A percentile compares a stretch with the other conserved stretches of the same genome.
phyloP scores from a whole-genome alignment of 2,797 vertebrate genomes.

The Florisuga fusca region DNA sequence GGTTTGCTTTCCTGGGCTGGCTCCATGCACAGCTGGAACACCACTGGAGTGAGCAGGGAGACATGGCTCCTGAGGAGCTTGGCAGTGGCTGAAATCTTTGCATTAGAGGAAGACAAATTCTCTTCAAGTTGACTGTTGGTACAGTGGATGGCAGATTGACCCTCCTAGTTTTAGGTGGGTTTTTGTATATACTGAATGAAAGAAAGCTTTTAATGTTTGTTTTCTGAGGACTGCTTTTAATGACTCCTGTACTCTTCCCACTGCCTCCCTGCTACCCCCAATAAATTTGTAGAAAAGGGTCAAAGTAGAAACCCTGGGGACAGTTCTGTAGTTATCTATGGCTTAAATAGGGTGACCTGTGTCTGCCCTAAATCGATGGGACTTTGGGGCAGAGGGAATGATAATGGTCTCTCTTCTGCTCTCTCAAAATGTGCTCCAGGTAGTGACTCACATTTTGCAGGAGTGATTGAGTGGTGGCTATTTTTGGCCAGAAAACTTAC shows the following conservation, averaged over 20 bases:
- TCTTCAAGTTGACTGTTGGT: neutral
- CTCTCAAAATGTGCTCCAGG: neutral
- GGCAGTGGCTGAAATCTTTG: neutral
- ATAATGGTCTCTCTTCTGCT: neutral
- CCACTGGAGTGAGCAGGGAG: neutral
- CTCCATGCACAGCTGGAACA: accelerated
- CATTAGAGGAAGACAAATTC: neutral
- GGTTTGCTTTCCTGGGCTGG: neutral
- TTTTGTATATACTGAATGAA: neutral
- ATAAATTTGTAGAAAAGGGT: neutral
- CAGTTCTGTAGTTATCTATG: neutral
- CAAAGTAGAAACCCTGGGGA: neutral
- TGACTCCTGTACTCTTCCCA: neutral
- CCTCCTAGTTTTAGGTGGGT: neutral
- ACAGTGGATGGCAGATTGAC: neutral
- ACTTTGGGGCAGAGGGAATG: neutral
- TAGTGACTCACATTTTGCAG: neutral
- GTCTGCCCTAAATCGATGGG: neutral
- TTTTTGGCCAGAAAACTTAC: slow-evolving; percentile 15
- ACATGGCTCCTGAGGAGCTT: neutral
- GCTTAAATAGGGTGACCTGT: neutral
- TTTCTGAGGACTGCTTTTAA: neutral
- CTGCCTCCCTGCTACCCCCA: neutral
- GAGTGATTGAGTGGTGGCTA: neutral
- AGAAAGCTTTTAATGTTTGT: slow-evolving; percentile 5